Evolutionary conservation across 2,888 invertebrate species (phyloP), one percentile per base, ranked within the genome.

Genomic region (Empis livida): DNA sequence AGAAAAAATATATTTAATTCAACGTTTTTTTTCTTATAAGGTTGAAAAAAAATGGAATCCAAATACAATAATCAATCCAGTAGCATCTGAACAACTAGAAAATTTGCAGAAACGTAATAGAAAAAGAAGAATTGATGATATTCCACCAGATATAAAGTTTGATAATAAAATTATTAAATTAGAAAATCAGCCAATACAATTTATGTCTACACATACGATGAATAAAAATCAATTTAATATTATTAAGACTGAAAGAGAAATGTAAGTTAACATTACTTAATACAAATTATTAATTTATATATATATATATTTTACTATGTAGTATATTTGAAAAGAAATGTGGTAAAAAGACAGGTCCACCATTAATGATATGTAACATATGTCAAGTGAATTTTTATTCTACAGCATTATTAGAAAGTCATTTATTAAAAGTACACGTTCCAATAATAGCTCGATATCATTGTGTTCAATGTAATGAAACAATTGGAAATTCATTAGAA

Each of bases 391-490:
- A 20, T 13, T 41, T 41, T 23, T n/a, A 5, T 14, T 41, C 41
- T 3, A 5, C 41, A 53, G 51, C 55, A 10, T 53, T 57, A 17
- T 53, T 60, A 3, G 63, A 67, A 13, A 55, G 57, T 40, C 68
- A 69, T 49, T 54, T 60, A 5, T 53, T 42, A 17, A 27, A 17
- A 0, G 49, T 43, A 11, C 69, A 70, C 51, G 49, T 62, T 14
- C 68, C 68, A 3, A 54, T 52, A 14, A 53, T 67, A 39, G 54
- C 57, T 23, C 61, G 63, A 3, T 68, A 62, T 50, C 64, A 71
- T 1, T 77, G 77, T 56, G 68, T 72, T 49, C 68, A 73, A 0
- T 77, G 77, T 50, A 63, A 69, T 14, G 62, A 67, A 30, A 72
- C 71, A 59, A 72, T 74, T 51, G 16, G 52, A 0, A 62, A 61